Conservation (phyloP, 2,888 invertebrate genomes). For the Eupithecia pulchellata region DNA sequence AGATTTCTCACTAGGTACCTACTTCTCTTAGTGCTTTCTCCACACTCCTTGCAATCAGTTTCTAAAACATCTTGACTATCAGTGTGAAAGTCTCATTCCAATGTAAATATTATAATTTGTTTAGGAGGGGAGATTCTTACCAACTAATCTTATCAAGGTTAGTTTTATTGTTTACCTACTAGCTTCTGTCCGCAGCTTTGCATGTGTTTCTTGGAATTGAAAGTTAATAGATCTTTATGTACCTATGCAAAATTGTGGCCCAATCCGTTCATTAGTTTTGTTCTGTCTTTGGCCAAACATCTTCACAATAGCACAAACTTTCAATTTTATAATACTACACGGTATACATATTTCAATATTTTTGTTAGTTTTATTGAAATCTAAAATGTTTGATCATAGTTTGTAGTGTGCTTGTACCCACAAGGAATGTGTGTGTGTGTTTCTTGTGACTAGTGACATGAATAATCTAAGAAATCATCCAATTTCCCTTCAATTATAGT, state of each 20-base stretch:
- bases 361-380: background rate
- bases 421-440: too few species aligned
- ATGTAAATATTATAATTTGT: slow-evolving; percentile 21
- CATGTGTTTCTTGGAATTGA: too few species aligned
- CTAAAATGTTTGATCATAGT: background rate
- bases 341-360: background rate
- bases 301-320: too few species aligned
- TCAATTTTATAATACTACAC: too few species aligned
- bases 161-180: background rate
- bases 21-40: slow-evolving; percentile 54
- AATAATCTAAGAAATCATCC: too few species aligned
- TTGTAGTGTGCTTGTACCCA: background rate
- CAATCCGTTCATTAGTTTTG: too few species aligned
- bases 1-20: background rate
- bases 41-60: slow-evolving; percentile 53
- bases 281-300: too few species aligned
- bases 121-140: slow-evolving; percentile 14
- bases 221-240: too few species aligned
- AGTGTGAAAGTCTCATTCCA: slow-evolving; percentile 57
- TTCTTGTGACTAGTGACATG: too few species aligned
- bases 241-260: too few species aligned
- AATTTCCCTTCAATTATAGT: too few species aligned
- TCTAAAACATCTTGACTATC: slow-evolving; percentile 48
- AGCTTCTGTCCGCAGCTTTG: too few species aligned
- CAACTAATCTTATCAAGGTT: background rate